Evolutionary conservation across 2,888 invertebrate genomes (phyloP), one percentile per base, ranked within the genome.

Genomic region (Macrosoma leucophasiata): DNA sequence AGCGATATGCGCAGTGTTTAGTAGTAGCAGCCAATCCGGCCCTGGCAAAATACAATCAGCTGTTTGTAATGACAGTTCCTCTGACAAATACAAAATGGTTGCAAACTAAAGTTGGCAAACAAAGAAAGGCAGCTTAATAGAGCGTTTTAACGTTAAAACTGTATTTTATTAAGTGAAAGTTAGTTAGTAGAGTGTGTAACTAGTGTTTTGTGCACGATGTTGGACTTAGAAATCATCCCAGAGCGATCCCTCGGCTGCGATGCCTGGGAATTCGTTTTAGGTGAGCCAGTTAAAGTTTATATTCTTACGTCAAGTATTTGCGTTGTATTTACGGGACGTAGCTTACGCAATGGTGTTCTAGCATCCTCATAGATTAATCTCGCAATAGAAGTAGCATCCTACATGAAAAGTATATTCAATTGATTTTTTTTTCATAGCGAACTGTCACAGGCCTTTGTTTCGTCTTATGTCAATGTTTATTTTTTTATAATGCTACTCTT

Each of bases 211-310:
- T 66, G 62, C 75, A 87, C 66, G 78, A 98, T 98, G 97, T 89
- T 98, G 86, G 96, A 97, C 84, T 89, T 98, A 74, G 97, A 98
- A 88, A 94, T 98, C 64, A 90, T 95, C 73, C 97, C 97, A 58
- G 97, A 97, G 86, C 90, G 94, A 66, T 95, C 95, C 62, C 89
- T 98, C 70, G 95, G 97, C 84, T 95, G 96, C 81, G 97, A 97
- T 84, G 93, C 95, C 88, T 97, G 97, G 97, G 97, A 98, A 87
- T 97, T 98, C 85, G 91, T 95, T 76, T 85, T 96, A 86, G 96
- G 96, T 95, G 86, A 90, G 92, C 85, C 65, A 51, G n/a, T 30
- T 30, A 17, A 36, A 30, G 36, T 36, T 36, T 36, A 30, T 30
- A 22, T n/a, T 70, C 70, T 68, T 74, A 79, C 75, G 77, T 81